Conservation (phyloP, 2,797 vertebrate species). For the Falco biarmicus region DNA sequence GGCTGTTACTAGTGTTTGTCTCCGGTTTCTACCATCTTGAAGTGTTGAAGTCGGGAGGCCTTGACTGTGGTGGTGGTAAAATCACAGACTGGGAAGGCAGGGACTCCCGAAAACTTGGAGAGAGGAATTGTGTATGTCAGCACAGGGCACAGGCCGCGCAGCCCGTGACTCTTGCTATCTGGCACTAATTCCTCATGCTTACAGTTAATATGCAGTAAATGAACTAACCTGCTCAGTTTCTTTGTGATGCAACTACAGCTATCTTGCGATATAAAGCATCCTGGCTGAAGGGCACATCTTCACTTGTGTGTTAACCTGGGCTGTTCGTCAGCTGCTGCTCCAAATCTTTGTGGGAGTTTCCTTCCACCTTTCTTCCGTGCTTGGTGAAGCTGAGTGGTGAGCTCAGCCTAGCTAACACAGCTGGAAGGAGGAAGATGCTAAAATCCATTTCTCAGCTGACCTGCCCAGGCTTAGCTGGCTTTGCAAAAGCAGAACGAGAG, state of each 20-base stretch:
- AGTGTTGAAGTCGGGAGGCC: not conserved
- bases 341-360: not conserved
- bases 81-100: not conserved
- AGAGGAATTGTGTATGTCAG: not conserved
- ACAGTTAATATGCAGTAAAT: fast-evolving
- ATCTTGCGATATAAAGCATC: not conserved
- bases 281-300: not conserved
- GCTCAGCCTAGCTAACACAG: not conserved
- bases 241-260: not conserved
- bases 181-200: not conserved
- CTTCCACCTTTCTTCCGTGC: not conserved
- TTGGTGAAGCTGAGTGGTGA: fast-evolving
- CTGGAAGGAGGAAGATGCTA: not conserved
- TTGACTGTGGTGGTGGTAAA: not conserved
- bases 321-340: not conserved
- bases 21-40: too few relatives aligned
- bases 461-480: not conserved
- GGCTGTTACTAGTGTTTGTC: not conserved
- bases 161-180: not conserved
- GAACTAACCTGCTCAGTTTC: not conserved
- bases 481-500: not conserved
- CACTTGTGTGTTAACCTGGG: too few relatives aligned
- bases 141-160: not conserved
- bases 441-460: not conserved
- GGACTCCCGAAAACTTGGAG: not conserved